A percentile compares a stretch with the other conserved stretches of the same genome.
Conservation (phyloP, 2,797 vertebrate species). For the Alcedo quadribrachys region DNA sequence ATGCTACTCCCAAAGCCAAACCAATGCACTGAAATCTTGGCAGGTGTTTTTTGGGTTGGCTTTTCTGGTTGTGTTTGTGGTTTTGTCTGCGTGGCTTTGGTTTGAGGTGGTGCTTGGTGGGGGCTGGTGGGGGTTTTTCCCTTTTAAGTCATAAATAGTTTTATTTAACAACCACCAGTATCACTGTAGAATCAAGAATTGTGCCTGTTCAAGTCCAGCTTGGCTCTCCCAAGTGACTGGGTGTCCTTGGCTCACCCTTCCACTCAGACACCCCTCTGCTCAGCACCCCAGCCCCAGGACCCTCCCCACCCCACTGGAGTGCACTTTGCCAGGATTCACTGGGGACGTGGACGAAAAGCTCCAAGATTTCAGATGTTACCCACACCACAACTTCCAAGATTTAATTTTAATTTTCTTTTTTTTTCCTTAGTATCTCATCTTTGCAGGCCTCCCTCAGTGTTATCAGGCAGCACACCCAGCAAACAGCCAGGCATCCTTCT, state of each 20-base stretch:
- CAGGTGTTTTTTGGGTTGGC: accelerated
- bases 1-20: neutral
- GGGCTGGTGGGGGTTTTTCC: too few species aligned
- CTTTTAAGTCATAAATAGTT: too few species aligned
- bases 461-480: neutral
- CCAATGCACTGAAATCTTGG: neutral
- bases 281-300: accelerated
- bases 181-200: neutral
- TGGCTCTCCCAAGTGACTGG: conserved; percentile 1
- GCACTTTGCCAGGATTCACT: neutral
- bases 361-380: accelerated
- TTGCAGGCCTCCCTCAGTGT: neutral
- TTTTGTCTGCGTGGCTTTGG: too few species aligned
- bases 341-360: accelerated
- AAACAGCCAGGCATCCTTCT: neutral
- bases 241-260: neutral
- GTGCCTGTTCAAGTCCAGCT: neutral
- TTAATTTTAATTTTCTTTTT: too few species aligned
- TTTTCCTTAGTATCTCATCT: neutral
- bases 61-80: too few species aligned
- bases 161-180: neutral
- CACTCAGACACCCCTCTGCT: neutral
- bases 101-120: too few species aligned
- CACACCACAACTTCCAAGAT: neutral
- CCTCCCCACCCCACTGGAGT: neutral